phyloP scores from a whole-genome alignment of 2,888 invertebrate species.

The Lysandra bellargus region DNA sequence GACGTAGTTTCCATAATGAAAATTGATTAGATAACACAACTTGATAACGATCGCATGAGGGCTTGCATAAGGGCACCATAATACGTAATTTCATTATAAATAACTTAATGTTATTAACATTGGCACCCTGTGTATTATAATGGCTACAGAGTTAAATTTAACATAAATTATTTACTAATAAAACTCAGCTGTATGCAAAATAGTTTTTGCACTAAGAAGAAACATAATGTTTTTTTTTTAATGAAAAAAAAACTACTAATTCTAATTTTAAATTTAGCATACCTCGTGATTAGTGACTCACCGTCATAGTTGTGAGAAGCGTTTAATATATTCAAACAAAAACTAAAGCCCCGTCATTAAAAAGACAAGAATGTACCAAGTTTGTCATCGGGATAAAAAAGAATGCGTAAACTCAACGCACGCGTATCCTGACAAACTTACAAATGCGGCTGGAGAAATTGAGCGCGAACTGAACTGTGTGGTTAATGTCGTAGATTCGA shows the following conservation, averaged over 20 bases:
- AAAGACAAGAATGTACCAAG: slow-evolving; percentile 45
- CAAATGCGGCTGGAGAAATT: slow-evolving; percentile 40
- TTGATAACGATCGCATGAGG: slow-evolving; percentile 26
- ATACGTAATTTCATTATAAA: slow-evolving; percentile 4
- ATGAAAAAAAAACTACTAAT: too few species aligned
- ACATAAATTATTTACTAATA: too few species aligned
- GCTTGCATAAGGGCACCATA: slow-evolving; percentile 15
- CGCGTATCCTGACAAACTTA: slow-evolving; percentile 39
- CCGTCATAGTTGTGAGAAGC: not conserved
- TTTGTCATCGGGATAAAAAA: slow-evolving; percentile 70
- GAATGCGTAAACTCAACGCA: slow-evolving; percentile 45
- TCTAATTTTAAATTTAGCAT: slow-evolving; percentile 6
- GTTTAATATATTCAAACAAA: slow-evolving; percentile 28
- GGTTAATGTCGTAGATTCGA: slow-evolving; percentile 44
- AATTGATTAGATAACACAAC: slow-evolving; percentile 22
- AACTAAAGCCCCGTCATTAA: slow-evolving; percentile 13
- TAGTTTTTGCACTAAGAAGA: too few species aligned
- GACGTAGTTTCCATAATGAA: slow-evolving; percentile 1
- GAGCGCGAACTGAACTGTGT: slow-evolving; percentile 45
- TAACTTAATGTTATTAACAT: not conserved
- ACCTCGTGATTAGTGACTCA: not conserved
- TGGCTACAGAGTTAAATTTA: too few species aligned
- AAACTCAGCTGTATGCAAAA: too few species aligned
- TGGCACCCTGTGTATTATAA: too few species aligned
- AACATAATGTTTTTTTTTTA: too few species aligned